Evolutionary conservation across 2,888 invertebrate genomes (phyloP), one percentile per base, ranked within the genome.

Genomic region (Zaprionus bogoriensis): DNA sequence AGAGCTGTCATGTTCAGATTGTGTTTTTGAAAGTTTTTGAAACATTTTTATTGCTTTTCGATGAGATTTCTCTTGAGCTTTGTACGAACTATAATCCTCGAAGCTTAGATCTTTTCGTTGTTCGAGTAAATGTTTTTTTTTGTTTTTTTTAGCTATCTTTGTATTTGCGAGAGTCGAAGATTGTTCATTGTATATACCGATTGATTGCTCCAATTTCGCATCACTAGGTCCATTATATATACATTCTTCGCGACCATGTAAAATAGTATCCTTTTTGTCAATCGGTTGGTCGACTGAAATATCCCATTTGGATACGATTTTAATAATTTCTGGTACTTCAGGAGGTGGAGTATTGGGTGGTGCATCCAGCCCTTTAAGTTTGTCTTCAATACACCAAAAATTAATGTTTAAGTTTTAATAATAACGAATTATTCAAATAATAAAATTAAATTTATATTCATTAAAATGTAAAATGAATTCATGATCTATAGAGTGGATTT

Each of bases 1-100:
- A 22, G 30, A 41, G 42, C 22, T 39, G 5, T 57, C 42, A 3
- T 36, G n/a, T 1, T 64, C 52, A 5, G 20, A 36, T 22, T 69
- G 57, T 36, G 9, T 67, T 19, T 74, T 83, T 4, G 75, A 50
- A 4, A 81, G 60, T 55, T 88, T 89, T 51, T 90, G 89, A 20
- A 77, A 64, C 47, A 88, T 82, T 77, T 88, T 89, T 5, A 89
- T 63, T 2, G 84, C 78, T 53, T 87, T 90, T 1, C 84, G 70
- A 2, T 88, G 85, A 0, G 82, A 78, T 59, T 89, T 90, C 2
- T 88, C 88, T 3, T 68, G 54, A 30, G 66, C 68, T 23, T 77
- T 87, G 25, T 19, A 68, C 7, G 10, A 10, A 20, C 25, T 23
- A 17, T 38, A 0, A 39, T 55, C 50, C 1, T 5, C 12, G 4